Conservation (phyloP, 2,888 invertebrate species). For the Nesidiocoris tenuis region DNA sequence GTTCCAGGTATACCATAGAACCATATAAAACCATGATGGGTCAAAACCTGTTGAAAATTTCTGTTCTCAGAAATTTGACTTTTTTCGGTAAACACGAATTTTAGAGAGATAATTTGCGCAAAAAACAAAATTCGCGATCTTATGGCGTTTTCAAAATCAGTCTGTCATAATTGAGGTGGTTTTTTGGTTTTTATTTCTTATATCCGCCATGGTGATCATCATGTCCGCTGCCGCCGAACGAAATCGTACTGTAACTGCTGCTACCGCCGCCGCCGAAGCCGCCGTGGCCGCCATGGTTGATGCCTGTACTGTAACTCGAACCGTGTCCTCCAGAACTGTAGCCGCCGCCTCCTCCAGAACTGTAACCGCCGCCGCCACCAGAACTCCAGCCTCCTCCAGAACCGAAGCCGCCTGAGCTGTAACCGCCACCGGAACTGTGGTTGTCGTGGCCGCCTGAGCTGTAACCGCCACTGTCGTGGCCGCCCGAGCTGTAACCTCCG, state of each 20-base stretch:
- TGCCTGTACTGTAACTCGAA: not conserved
- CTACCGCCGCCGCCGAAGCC: conserved; percentile 8
- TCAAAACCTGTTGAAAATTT: no score
- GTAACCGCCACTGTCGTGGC: conserved; percentile 11
- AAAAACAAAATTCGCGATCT: no score
- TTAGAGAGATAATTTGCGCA: no score
- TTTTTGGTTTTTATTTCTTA: conserved; percentile 7
- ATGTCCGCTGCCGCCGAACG: conserved; percentile 8
- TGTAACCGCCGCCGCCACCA: conserved; percentile 1
- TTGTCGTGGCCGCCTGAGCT: not conserved
- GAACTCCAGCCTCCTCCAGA: not conserved
- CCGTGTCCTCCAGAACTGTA: conserved; percentile 30
- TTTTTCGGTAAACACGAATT: no score
- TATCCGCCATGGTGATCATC: conserved; percentile 27
- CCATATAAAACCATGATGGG: no score
- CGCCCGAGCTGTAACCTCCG: conserved; percentile 12
- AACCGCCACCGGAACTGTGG: conserved; percentile 3
- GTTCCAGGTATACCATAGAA: no score
- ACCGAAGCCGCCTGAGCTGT: conserved; percentile 15
- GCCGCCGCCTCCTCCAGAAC: conserved; percentile 23
- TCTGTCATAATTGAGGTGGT: conserved; percentile 15
- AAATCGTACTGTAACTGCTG: conserved; percentile 22
- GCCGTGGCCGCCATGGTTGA: conserved; percentile 7
- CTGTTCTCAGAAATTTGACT: no score
- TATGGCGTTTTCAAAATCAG: conserved; percentile 15